A percentile compares a stretch with the other conserved stretches of the same genome.
Conservation (phyloP, 2,888 invertebrate genomes). For the Octonoba sinensis region DNA sequence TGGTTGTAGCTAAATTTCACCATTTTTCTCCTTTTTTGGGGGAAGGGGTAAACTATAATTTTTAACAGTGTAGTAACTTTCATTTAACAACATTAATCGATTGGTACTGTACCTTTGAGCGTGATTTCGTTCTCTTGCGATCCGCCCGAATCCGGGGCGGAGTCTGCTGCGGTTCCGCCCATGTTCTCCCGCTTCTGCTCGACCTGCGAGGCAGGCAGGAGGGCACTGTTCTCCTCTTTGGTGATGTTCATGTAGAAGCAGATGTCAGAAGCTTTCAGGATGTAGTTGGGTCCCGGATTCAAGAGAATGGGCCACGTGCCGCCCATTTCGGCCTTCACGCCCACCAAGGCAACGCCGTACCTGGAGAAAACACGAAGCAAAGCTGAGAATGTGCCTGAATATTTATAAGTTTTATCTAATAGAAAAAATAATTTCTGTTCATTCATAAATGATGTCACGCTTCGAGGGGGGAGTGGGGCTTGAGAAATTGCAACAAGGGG, state of each 20-base stretch:
- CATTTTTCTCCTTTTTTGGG: too few relatives aligned
- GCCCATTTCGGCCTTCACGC: constrained; percentile 92
- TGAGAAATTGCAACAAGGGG: too few relatives aligned
- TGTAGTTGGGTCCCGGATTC: constrained; percentile 96
- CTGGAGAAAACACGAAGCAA: constrained; percentile 73
- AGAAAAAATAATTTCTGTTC: too few relatives aligned
- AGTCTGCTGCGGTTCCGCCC: constrained; percentile 14
- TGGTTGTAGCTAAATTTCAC: too few relatives aligned
- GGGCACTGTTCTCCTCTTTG: constrained; percentile 96
- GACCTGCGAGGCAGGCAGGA: constrained; percentile 71
- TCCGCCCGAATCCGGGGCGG: constrained; percentile 1
- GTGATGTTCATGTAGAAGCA: constrained; percentile 99
- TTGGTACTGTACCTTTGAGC: constrained; percentile 17
- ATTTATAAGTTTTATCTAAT: too few relatives aligned
- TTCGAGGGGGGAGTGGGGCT: too few relatives aligned
- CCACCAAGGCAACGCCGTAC: constrained; percentile 95
- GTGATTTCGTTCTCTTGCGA: constrained; percentile 21
- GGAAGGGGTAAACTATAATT: too few relatives aligned
- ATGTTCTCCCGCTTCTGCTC: constrained; percentile 36
- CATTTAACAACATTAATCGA: too few relatives aligned
- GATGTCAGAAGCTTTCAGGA: constrained; percentile 96
- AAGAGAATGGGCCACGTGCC: constrained; percentile 95
- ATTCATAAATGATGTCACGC: too few relatives aligned
- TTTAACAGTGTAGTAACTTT: too few relatives aligned
- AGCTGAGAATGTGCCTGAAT: too few relatives aligned